These are phyloP conservation scores for Pectinophora gossypiella DNA, from an alignment of 1,140 invertebrate species.

Conservation along the genomic window DNA sequence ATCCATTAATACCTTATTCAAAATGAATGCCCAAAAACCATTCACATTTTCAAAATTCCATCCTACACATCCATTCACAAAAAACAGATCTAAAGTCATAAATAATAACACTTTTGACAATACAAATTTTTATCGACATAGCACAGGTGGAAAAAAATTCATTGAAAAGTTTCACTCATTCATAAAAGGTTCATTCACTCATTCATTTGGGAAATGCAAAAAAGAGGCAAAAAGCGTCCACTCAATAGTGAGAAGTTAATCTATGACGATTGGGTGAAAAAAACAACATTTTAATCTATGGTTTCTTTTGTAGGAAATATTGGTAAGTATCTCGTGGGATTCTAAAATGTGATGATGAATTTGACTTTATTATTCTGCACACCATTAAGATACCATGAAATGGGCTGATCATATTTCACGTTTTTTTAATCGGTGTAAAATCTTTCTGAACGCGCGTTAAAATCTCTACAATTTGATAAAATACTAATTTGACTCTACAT, in stretches of 20 bases:
- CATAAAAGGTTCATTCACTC: conserved; percentile 42
- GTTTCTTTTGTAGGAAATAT: not conserved
- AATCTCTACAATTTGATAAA: too few species aligned
- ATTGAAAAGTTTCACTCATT: conserved; percentile 8
- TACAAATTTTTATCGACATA: conserved; percentile 60
- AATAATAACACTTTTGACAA: conserved; percentile 57
- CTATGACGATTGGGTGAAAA: too few species aligned
- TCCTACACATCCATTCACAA: conserved; percentile 22
- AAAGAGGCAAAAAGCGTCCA: conserved; percentile 46
- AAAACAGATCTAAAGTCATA: conserved; percentile 36
- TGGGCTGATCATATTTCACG: conserved; percentile 6
- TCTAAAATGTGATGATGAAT: conserved; percentile 44
- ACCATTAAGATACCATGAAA: conserved; percentile 12
- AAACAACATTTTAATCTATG: conserved; percentile 50
- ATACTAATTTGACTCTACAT: too few species aligned
- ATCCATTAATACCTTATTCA: conserved; percentile 13
- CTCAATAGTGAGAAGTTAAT: conserved; percentile 46
- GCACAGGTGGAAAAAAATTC: conserved; percentile 42
- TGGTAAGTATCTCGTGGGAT: conserved; percentile 53
- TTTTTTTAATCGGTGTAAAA: conserved; percentile 4
- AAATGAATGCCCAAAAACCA: conserved; percentile 6
- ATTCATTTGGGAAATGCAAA: too few species aligned
- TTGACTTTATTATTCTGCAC: conserved; percentile 32
- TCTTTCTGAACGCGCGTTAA: too few species aligned
- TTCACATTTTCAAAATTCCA: not conserved